Evolutionary conservation across 1,140 invertebrate genomes (phyloP).

Genomic region (Phymorhynchus buccinoides): DNA sequence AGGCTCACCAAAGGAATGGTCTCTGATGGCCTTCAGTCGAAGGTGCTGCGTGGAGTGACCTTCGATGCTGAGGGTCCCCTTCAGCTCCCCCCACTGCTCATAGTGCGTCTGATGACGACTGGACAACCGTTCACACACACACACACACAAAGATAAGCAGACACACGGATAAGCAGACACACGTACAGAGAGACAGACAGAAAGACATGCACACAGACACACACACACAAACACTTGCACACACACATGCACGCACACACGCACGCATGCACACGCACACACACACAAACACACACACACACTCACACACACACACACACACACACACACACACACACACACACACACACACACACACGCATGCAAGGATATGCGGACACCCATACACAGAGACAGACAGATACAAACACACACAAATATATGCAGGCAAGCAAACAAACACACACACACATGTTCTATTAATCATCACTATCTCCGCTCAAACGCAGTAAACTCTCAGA

Average conservation of each 20-base stretch:
- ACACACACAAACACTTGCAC: neutral
- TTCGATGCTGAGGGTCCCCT: constrained; percentile 71
- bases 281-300: too few relatives aligned
- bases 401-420: too few relatives aligned
- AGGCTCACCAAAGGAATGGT: constrained; percentile 74
- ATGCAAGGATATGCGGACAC: neutral
- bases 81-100: constrained; percentile 76
- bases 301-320: neutral
- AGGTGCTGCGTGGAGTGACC: constrained; percentile 67
- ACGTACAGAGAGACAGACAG: neutral
- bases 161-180: too few relatives aligned
- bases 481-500: too few relatives aligned
- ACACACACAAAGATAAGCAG: too few relatives aligned
- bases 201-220: neutral
- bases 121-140: constrained; percentile 36
- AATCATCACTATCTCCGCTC: too few relatives aligned
- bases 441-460: too few relatives aligned
- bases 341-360: neutral
- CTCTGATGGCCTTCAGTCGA: constrained; percentile 75
- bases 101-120: constrained; percentile 72
- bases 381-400: neutral
- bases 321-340: neutral
- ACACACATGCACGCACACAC: neutral
- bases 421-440: too few relatives aligned
- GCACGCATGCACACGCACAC: neutral